Evolutionary conservation across 2,888 invertebrate genomes (phyloP), one percentile per base, ranked within the genome.

Genomic region (Philopedon plagiatum): DNA sequence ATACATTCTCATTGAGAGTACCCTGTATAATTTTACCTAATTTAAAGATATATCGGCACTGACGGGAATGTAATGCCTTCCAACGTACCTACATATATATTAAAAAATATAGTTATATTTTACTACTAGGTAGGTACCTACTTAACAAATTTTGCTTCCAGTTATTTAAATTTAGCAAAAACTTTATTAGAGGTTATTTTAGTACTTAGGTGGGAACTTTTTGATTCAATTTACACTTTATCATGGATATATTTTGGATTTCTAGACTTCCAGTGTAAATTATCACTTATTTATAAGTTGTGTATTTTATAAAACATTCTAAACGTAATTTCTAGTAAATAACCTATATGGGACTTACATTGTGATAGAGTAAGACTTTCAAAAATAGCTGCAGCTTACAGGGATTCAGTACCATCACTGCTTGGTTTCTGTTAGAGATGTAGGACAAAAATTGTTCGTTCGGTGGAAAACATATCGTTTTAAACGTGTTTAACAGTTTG

Each of bases 21-120:
- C 51, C 29, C 23, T 54, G 15, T 54, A 54, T 29, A 18, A 15
- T 54, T 54, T 54, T 9, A 29, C 1, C 7, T 29, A 54, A 54
- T 29, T 54, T 54, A 29, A 54, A 54, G 18, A 29, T 8, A n/a
- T 18, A 54, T 54, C 8, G 29, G 34, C 19, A 57, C 57, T 57
- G 39, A 39, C 54, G 51, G 34, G 39, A 54, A 63, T 56, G 57
- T 41, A 23, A 69, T 70, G 70, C 70, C 70, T 70, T 70, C 64
- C 49, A 21, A 57, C 49, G 63, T 70, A 70, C 70, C 70, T 70
- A 57, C 64, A 32, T 51, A 61, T 37, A 26, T 46, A 44, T 54
- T 19, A 46, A 41, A 56, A 15, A 13, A 29, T 41, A 57, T 63
- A 39, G 29, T 37, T 69, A 62, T 69, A 69, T 69, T 69, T 69